These are phyloP conservation scores for Bryconaethiops microstoma DNA, from an alignment of 2,797 vertebrate species.

Conservation along the genomic window DNA sequence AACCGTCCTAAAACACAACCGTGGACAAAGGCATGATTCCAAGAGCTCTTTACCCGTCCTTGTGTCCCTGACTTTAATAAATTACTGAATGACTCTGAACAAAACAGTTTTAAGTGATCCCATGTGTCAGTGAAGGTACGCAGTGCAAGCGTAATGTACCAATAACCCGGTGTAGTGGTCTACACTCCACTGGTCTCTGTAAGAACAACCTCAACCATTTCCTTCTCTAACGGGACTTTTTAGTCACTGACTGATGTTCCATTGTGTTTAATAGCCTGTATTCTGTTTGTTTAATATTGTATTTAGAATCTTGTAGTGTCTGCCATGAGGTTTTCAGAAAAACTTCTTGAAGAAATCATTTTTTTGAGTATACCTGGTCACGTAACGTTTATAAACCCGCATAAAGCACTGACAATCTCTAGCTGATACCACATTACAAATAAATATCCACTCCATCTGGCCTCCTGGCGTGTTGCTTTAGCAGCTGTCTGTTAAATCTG, in stretches of 20 bases:
- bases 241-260: not conserved
- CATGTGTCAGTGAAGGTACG: slow-evolving; percentile 1
- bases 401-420: no score
- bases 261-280: not conserved
- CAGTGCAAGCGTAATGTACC: not conserved
- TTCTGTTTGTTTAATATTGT: not conserved
- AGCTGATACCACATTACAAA: no score
- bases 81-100: slow-evolving; percentile 38
- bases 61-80: slow-evolving; percentile 24
- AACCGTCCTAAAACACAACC: slow-evolving; percentile 7
- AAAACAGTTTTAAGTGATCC: slow-evolving; percentile 40
- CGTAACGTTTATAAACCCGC: no score
- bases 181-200: not conserved
- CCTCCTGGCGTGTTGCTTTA: no score
- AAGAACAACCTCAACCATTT: not conserved
- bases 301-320: not conserved
- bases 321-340: not conserved
- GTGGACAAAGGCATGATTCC: slow-evolving; percentile 7
- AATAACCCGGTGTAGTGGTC: not conserved
- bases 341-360: no score
- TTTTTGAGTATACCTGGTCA: no score
- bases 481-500: no score
- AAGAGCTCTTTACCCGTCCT: slow-evolving; percentile 6
- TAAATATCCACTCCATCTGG: no score
- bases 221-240: not conserved